A percentile compares a stretch with the other conserved stretches of the same genome.
Evolutionary conservation across 2,797 vertebrate species (phyloP).

Genomic region (Oophaga sylvatica): DNA sequence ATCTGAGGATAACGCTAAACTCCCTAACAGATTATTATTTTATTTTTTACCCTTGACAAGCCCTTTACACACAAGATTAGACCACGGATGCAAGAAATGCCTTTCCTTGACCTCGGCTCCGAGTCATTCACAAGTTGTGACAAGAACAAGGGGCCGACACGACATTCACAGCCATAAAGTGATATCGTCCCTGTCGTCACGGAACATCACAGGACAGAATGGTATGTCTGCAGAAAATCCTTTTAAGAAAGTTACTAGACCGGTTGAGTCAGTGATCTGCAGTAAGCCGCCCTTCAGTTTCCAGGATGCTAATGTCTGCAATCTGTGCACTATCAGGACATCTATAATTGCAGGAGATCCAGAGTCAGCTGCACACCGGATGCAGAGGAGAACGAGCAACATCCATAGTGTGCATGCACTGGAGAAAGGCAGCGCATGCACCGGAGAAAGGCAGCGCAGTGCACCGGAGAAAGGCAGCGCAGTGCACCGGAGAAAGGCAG

Average conservation of each 20-base stretch:
- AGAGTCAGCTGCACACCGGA: no score
- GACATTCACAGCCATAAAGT: background rate
- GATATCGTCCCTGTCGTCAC: background rate
- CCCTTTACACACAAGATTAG: background rate
- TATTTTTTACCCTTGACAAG: background rate
- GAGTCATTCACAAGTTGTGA: background rate
- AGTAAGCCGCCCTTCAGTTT: background rate
- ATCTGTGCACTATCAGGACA: background rate
- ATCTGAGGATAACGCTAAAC: no score
- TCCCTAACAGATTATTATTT: background rate
- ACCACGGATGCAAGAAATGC: background rate
- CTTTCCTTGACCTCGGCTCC: background rate
- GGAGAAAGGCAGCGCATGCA: no score
- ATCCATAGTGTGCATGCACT: no score
- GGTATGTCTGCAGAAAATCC: background rate
- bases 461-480: no score
- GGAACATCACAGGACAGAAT: background rate
- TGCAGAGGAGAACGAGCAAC: no score
- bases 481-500: no score
- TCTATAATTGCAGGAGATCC: no score
- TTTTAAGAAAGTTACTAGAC: constrained; percentile 13
- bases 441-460: no score
- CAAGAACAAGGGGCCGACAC: background rate
- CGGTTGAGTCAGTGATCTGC: background rate
- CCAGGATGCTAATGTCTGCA: constrained; percentile 7